A percentile compares a stretch with the other conserved stretches of the same genome.
phyloP scores from a whole-genome alignment of 2,888 invertebrate species.

The Platycheirus albimanus region DNA sequence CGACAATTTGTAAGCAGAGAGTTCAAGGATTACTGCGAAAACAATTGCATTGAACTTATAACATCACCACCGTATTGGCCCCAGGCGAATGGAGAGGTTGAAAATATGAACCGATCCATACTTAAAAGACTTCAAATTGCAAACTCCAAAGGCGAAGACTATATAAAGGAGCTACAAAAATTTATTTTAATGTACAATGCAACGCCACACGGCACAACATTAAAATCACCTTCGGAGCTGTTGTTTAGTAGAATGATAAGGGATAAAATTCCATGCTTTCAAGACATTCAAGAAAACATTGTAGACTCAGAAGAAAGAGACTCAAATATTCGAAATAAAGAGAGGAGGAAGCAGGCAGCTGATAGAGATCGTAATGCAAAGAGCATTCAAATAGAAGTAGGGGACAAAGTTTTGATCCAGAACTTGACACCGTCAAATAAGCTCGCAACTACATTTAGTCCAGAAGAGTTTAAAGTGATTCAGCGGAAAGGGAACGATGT shows the following conservation, averaged over 20 bases:
- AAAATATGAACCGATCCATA: constrained; percentile 48
- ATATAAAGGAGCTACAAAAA: constrained; percentile 10
- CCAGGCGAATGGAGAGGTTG: constrained; percentile 46
- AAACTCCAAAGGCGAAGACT: constrained; percentile 32
- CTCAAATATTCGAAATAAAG: constrained; percentile 25
- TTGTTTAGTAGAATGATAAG: constrained; percentile 27
- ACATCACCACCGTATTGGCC: constrained; percentile 69
- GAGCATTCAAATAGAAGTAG: constrained; percentile 1
- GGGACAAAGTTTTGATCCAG: constrained; percentile 16
- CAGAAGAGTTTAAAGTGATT: constrained; percentile 33
- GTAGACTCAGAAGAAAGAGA: constrained; percentile 43
- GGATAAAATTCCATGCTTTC: constrained; percentile 25
- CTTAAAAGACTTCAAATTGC: constrained; percentile 42
- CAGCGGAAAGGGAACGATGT: constrained; percentile 50
- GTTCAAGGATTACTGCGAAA: constrained; percentile 56
- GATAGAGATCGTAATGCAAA: constrained; percentile 26
- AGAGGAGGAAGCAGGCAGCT: constrained; percentile 35
- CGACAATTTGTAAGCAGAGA: constrained; percentile 66
- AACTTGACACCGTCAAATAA: constrained; percentile 41
- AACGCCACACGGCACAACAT: constrained; percentile 45
- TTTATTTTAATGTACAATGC: constrained; percentile 37
- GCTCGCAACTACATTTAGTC: constrained; percentile 45
- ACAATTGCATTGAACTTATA: constrained; percentile 60
- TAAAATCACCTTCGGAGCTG: constrained; percentile 25
- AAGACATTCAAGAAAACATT: constrained; percentile 21